phyloP scores from a whole-genome alignment of 2,797 vertebrate species.

The Onychomys torridus region DNA sequence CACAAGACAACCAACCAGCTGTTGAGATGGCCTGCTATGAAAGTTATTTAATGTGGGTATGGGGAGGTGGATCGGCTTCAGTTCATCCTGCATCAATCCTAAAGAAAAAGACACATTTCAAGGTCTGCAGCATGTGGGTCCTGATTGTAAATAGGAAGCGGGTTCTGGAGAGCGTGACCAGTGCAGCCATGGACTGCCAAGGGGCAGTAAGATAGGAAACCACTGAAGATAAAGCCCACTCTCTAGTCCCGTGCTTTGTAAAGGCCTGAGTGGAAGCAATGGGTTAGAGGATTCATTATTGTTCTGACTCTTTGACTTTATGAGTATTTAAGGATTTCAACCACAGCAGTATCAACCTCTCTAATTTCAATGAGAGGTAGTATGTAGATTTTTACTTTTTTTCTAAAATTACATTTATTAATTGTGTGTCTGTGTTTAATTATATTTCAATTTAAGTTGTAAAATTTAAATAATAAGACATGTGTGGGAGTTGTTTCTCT shows the following conservation, averaged over 20 bases:
- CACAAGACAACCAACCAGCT: not conserved
- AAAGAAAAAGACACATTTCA: conserved; percentile 16
- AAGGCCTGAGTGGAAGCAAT: not conserved
- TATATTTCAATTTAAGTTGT: not conserved
- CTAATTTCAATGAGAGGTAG: not conserved
- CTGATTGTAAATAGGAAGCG: not conserved
- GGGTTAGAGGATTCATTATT: not conserved
- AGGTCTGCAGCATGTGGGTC: not conserved
- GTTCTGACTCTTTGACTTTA: not conserved
- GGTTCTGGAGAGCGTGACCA: not conserved
- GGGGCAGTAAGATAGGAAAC: not conserved
- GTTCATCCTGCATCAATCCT: not conserved
- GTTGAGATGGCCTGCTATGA: not conserved
- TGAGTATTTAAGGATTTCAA: conserved; percentile 30
- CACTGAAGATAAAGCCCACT: not conserved
- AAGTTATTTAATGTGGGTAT: not conserved
- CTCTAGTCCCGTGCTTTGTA: not conserved
- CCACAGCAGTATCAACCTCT: not conserved
- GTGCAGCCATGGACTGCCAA: not conserved
- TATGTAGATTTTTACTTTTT: not conserved
- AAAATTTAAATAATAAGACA: not conserved
- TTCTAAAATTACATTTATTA: not conserved
- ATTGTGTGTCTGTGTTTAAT: not conserved
- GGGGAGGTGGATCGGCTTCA: not conserved
- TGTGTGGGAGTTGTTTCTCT: not conserved